A percentile compares a stretch with the other conserved stretches of the same genome.
Conservation (phyloP, 1,140 invertebrate species). For the Drosophila fuyamai region DNA sequence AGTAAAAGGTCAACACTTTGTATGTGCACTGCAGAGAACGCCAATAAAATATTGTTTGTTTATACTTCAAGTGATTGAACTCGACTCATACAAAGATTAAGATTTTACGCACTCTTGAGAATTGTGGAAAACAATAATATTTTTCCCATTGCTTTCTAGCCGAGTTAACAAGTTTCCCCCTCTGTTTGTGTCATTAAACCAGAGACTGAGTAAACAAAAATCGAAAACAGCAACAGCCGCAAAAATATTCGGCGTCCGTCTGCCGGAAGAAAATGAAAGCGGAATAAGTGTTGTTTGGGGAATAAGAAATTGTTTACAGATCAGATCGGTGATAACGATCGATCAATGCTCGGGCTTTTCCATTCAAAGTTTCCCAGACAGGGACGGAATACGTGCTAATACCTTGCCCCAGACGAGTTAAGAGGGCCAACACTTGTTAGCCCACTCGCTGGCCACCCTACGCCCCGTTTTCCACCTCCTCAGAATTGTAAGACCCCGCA, state of each 20-base stretch:
- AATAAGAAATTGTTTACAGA: conserved; percentile 32
- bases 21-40: background rate
- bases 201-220: conserved; percentile 29
- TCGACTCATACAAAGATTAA: conserved; percentile 9
- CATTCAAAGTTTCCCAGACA: conserved; percentile 12
- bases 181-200: conserved; percentile 62
- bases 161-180: conserved; percentile 11
- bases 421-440: conserved; percentile 48
- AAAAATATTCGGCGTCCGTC: conserved; percentile 8
- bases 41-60: conserved; percentile 11
- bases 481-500: conserved; percentile 23
- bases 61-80: background rate
- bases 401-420: background rate
- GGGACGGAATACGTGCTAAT: background rate
- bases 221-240: conserved; percentile 7
- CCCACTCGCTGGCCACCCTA: conserved; percentile 15
- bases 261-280: conserved; percentile 64
- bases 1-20: background rate
- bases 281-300: conserved; percentile 23
- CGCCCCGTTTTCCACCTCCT: conserved; percentile 11
- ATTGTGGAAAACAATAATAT: conserved; percentile 36
- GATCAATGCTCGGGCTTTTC: conserved; percentile 10
- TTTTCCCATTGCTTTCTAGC: conserved; percentile 3
- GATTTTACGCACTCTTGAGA: background rate
- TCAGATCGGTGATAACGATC: conserved; percentile 30